Conservation (phyloP, 2,888 invertebrate genomes). For the Tetranychus truncatus region DNA sequence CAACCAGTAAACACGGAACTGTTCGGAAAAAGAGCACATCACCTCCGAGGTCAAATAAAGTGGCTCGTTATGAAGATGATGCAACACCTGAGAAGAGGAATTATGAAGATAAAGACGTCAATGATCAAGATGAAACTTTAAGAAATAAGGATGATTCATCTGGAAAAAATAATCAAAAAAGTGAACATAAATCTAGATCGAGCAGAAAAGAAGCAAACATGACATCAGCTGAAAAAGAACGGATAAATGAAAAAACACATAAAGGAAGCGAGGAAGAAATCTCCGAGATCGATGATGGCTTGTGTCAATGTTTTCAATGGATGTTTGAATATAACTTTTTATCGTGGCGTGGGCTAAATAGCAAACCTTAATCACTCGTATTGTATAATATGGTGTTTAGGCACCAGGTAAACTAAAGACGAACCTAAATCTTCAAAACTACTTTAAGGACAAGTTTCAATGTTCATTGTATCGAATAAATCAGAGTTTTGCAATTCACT, state of each 20-base stretch:
- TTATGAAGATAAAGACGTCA: not conserved
- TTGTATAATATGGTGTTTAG: no score
- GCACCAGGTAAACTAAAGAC: no score
- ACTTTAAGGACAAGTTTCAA: no score
- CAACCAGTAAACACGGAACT: no score
- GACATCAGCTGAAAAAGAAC: not conserved
- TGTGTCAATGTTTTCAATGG: slow-evolving; percentile 47
- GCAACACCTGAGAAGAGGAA: not conserved
- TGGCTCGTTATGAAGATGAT: not conserved
- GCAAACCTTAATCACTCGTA: no score
- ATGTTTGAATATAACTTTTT: no score
- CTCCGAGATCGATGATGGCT: slow-evolving; percentile 19
- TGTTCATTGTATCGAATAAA: no score
- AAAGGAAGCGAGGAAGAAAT: not conserved
- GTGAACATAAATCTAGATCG: no score
- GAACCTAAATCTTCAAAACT: no score
- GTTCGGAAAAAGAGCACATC: not conserved
- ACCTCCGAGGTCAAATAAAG: not conserved
- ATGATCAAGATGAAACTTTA: slow-evolving; percentile 4
- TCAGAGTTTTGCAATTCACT: no score
- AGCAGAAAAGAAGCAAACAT: not conserved
- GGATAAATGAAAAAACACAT: not conserved
- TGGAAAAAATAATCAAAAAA: not conserved
- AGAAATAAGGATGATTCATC: slow-evolving; percentile 10
- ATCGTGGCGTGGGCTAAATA: no score